Conservation (phyloP, 2,113 vertebrate genomes). For the Sinocyclocheilus anophthalmus region DNA sequence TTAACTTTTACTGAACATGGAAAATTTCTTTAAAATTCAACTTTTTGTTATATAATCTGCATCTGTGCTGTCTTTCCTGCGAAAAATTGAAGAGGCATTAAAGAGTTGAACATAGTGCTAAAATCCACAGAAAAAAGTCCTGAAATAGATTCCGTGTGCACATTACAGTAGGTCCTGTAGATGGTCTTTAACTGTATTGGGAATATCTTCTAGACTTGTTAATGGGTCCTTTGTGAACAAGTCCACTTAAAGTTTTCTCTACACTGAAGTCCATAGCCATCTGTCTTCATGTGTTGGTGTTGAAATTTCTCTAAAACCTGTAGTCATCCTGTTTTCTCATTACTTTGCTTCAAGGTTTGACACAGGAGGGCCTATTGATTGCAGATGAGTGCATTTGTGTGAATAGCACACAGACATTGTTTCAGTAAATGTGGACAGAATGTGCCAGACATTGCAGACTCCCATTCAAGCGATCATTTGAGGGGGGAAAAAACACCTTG, state of each 20-base stretch:
- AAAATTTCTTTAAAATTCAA: neutral
- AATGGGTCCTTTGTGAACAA: neutral
- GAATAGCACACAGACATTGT: slow-evolving; percentile 17
- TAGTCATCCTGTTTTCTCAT: neutral
- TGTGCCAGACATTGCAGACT: slow-evolving; percentile 35
- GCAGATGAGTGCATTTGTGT: neutral
- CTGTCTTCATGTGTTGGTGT: neutral
- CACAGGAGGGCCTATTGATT: neutral
- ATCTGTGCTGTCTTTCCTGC: neutral
- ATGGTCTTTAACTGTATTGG: neutral
- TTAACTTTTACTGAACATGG: neutral
- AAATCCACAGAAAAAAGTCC: neutral
- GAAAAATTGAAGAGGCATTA: too few relatives aligned
- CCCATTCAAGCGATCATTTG: slow-evolving; percentile 22
- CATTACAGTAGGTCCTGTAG: neutral
- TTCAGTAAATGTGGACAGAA: slow-evolving; percentile 17
- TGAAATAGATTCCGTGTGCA: neutral
- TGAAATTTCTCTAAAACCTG: slow-evolving; percentile 1
- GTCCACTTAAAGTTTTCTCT: neutral
- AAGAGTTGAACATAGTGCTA: neutral
- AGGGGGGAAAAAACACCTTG: slow-evolving; percentile 6
- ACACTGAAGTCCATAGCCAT: neutral
- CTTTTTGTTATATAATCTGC: neutral
- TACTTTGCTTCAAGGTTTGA: slow-evolving; percentile 4
- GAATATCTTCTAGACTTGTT: slow-evolving; percentile 2